Evolutionary conservation across 2,888 invertebrate genomes (phyloP).

Genomic region (Sarcophaga carnaria): DNA sequence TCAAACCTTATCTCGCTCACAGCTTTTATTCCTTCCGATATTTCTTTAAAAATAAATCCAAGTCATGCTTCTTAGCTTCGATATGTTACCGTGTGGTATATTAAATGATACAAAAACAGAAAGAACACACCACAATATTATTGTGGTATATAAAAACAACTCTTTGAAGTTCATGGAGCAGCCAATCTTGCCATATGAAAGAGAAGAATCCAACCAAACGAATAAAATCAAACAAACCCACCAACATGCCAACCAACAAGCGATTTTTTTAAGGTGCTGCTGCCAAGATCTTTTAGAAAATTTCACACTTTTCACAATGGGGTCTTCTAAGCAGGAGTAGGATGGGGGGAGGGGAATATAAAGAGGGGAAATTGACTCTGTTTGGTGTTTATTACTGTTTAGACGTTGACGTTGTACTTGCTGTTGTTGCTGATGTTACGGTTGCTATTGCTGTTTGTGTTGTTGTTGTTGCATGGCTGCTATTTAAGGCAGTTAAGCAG

Average conservation of each 20-base stretch:
- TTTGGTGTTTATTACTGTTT: slow-evolving; percentile 51
- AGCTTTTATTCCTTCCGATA: too few relatives aligned
- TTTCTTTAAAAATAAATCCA: too few relatives aligned
- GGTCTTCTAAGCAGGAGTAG: too few relatives aligned
- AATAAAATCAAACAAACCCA: slow-evolving; percentile 17
- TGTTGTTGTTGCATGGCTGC: slow-evolving; percentile 64
- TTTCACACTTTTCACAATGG: slow-evolving; percentile 55
- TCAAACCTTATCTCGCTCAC: too few relatives aligned
- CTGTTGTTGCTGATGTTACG: slow-evolving; percentile 61
- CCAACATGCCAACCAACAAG: slow-evolving; percentile 21
- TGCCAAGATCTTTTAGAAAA: slow-evolving; percentile 56
- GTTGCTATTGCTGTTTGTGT: slow-evolving; percentile 60
- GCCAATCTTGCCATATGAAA: background rate
- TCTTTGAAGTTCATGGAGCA: slow-evolving; percentile 61
- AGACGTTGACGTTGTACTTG: slow-evolving; percentile 40
- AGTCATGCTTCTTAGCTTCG: too few relatives aligned
- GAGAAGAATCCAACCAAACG: slow-evolving; percentile 3
- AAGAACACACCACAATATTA: background rate
- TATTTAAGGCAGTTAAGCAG: slow-evolving; percentile 69
- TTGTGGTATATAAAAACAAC: slow-evolving; percentile 38
- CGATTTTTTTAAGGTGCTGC: slow-evolving; percentile 60
- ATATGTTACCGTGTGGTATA: too few relatives aligned
- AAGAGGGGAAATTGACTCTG: slow-evolving; percentile 22
- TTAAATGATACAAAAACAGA: too few relatives aligned
- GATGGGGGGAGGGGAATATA: slow-evolving; percentile 5